phyloP scores from a whole-genome alignment of 2,888 invertebrate genomes.

The Rotaria socialis region DNA sequence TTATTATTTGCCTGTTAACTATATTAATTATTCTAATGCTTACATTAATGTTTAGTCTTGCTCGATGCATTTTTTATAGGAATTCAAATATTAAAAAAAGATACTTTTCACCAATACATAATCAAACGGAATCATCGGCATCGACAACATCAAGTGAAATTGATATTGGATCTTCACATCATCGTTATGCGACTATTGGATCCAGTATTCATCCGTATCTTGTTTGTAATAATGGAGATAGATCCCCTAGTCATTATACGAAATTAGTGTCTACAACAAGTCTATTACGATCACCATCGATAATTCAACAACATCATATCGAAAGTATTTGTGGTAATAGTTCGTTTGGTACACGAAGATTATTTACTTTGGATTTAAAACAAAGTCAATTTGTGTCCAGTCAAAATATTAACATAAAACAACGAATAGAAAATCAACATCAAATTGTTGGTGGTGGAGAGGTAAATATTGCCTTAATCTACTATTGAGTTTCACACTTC shows the following conservation, averaged over 20 bases:
- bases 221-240: background rate
- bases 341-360: background rate
- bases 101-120: background rate
- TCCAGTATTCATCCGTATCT: background rate
- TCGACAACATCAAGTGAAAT: slow-evolving; percentile 6
- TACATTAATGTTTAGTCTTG: background rate
- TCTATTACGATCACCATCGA: background rate
- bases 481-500: too few relatives aligned
- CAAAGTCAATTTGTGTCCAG: slow-evolving; percentile 4
- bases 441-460: background rate
- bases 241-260: background rate
- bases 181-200: slow-evolving; percentile 31
- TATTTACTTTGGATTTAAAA: background rate
- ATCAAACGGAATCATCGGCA: background rate
- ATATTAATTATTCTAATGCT: background rate
- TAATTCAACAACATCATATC: background rate
- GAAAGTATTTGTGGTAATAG: slow-evolving; percentile 35
- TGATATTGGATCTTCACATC: background rate
- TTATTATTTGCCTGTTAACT: background rate
- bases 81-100: background rate
- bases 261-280: background rate
- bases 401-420: background rate
- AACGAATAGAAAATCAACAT: background rate
- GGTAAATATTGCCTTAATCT: background rate
- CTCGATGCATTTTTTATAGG: background rate